Evolutionary conservation across 2,113 vertebrate genomes (phyloP).

Genomic region (Grammomys surdaster): DNA sequence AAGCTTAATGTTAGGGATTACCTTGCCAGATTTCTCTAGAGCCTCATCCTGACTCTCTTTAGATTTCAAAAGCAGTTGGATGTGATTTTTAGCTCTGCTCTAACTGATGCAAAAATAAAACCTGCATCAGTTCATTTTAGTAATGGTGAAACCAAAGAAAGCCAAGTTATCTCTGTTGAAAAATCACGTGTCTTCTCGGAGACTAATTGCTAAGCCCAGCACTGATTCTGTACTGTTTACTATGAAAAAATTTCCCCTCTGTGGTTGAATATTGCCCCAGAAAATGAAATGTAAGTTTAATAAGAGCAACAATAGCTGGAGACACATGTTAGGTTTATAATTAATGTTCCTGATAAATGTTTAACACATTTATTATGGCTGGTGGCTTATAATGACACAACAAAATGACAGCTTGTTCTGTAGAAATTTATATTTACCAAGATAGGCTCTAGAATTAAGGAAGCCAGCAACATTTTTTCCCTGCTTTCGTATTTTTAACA

Average conservation of each 20-base stretch:
- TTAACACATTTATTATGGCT: background rate
- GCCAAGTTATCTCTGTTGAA: background rate
- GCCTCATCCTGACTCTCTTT: background rate
- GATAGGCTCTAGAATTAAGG: slow-evolving; percentile 16
- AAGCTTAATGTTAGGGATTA: slow-evolving; percentile 26
- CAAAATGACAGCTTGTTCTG: background rate
- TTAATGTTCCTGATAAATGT: slow-evolving; percentile 62
- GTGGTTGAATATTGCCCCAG: slow-evolving; percentile 70
- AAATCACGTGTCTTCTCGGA: slow-evolving; percentile 44
- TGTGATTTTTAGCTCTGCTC: slow-evolving; percentile 59
- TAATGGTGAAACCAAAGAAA: slow-evolving; percentile 25
- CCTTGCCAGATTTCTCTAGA: slow-evolving; percentile 52
- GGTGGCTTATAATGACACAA: background rate
- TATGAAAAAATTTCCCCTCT: slow-evolving; percentile 63
- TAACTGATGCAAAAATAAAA: slow-evolving; percentile 46
- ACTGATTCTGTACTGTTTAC: slow-evolving; percentile 58
- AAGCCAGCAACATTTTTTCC: background rate
- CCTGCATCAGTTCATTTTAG: slow-evolving; percentile 53
- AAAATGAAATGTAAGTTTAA: slow-evolving; percentile 81
- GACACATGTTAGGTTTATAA: slow-evolving; percentile 52
- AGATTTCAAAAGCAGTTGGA: slow-evolving; percentile 43
- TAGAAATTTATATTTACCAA: slow-evolving; percentile 31
- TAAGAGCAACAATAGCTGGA: slow-evolving; percentile 56
- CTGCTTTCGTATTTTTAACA: background rate
- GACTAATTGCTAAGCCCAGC: slow-evolving; percentile 35